These are phyloP conservation scores for Blastobasis adustella DNA, from an alignment of 2,888 invertebrate species.

Conservation along the genomic window DNA sequence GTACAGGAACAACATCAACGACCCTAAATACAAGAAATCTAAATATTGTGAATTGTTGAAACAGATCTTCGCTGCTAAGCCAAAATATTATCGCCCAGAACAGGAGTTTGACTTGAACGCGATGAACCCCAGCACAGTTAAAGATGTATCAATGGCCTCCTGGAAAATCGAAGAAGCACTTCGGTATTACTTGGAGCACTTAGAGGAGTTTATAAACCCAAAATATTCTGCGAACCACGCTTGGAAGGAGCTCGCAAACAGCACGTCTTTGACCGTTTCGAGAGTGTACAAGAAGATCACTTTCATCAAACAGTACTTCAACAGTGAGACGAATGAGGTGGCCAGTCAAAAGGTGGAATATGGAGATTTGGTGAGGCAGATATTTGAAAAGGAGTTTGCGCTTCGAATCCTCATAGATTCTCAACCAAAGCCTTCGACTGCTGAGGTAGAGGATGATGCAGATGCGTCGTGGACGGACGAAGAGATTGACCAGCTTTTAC, in stretches of 20 bases:
- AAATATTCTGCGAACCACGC: constrained; percentile 54
- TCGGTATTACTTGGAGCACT: constrained; percentile 47
- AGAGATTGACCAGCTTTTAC: constrained; percentile 43
- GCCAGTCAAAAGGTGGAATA: constrained; percentile 25
- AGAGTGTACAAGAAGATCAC: constrained; percentile 56
- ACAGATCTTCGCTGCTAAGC: constrained; percentile 41
- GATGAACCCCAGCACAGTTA: constrained; percentile 31
- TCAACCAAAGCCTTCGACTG: constrained; percentile 17
- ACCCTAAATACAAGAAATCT: constrained; percentile 21
- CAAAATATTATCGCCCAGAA: constrained; percentile 17
- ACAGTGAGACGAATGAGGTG: constrained; percentile 27
- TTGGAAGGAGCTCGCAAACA: constrained; percentile 51
- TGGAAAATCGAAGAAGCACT: constrained; percentile 44
- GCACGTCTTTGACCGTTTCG: constrained; percentile 36
- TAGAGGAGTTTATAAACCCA: constrained; percentile 55
- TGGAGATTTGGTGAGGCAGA: constrained; percentile 34
- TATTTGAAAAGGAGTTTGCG: constrained; percentile 35
- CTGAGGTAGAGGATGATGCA: constrained; percentile 25
- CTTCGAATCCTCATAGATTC: constrained; percentile 33
- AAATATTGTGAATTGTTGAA: constrained; percentile 34
- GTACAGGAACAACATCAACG: constrained; percentile 23
- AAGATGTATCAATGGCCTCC: constrained; percentile 37
- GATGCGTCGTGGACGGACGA: constrained; percentile 41
- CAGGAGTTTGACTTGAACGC: constrained; percentile 11
- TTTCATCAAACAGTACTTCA: constrained; percentile 47